A percentile compares a stretch with the other conserved stretches of the same genome.
Evolutionary conservation across 1,140 invertebrate genomes (phyloP).

Genomic region (Sipha flava): DNA sequence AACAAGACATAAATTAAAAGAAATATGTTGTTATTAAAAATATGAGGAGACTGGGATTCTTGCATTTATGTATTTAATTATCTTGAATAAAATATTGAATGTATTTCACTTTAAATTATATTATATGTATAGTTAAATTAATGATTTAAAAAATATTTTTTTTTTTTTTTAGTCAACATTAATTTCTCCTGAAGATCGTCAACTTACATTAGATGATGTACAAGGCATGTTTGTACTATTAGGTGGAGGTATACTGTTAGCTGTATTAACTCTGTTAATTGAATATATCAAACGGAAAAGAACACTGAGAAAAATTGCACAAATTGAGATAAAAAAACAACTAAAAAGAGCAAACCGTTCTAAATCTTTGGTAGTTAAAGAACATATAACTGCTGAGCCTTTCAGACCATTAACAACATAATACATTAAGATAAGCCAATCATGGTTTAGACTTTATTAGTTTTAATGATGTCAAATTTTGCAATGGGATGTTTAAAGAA

Average conservation of each 20-base stretch:
- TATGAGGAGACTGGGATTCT: no score
- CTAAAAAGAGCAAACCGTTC: not conserved
- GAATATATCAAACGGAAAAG: slow-evolving; percentile 34
- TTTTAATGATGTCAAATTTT: no score
- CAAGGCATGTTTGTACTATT: slow-evolving; percentile 69
- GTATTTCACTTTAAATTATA: no score
- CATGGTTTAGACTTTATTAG: no score
- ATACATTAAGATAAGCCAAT: not conserved
- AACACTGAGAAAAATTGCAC: not conserved
- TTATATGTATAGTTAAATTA: no score
- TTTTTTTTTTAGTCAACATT: slow-evolving; percentile 31
- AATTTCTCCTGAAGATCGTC: slow-evolving; percentile 52
- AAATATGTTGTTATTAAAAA: no score
- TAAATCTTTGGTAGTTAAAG: not conserved
- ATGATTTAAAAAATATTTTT: not conserved
- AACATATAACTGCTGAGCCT: not conserved
- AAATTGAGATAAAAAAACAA: not conserved
- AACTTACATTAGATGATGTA: slow-evolving; percentile 61
- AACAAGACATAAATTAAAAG: no score
- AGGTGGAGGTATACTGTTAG: slow-evolving; percentile 55
- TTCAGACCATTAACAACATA: not conserved
- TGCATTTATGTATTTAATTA: no score
- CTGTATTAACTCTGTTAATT: slow-evolving; percentile 39
- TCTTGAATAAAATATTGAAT: no score
- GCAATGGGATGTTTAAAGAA: not conserved